A percentile compares a stretch with the other conserved stretches of the same genome.
Evolutionary conservation across 1,140 invertebrate genomes (phyloP).

Genomic region (Berghia stephanieae): DNA sequence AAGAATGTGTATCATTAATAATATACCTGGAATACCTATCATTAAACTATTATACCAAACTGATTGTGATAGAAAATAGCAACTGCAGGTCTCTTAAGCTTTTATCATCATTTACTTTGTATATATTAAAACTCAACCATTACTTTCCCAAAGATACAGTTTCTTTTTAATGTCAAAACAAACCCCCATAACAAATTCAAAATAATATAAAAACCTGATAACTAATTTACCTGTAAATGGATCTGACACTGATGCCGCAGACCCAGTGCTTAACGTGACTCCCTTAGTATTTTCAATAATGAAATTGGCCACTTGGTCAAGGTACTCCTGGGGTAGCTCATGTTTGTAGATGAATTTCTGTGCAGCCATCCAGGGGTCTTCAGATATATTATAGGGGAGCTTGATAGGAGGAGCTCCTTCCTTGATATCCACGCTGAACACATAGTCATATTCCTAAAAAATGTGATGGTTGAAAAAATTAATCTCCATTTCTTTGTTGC

Average conservation of each 20-base stretch:
- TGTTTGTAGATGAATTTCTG: conserved; percentile 77
- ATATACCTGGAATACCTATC: too few species aligned
- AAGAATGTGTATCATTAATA: too few species aligned
- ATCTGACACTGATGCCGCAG: conserved; percentile 53
- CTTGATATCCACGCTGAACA: conserved; percentile 93
- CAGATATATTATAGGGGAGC: conserved; percentile 85
- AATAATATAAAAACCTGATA: too few species aligned
- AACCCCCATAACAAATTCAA: too few species aligned
- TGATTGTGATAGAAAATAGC: too few species aligned
- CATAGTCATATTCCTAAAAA: conserved; percentile 88
- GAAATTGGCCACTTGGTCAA: conserved; percentile 96
- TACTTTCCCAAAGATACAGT: too few species aligned
- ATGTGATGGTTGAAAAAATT: not conserved
- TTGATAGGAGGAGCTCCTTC: conserved; percentile 88
- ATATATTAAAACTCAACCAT: too few species aligned
- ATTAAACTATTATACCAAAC: too few species aligned
- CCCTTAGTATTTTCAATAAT: conserved; percentile 83
- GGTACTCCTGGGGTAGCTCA: conserved; percentile 78
- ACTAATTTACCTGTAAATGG: conserved; percentile 71
- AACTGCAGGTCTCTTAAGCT: too few species aligned
- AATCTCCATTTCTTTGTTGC: not conserved
- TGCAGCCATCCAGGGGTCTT: conserved; percentile 76
- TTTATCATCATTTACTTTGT: too few species aligned
- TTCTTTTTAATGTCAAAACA: too few species aligned
- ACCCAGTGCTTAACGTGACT: conserved; percentile 52